These are phyloP conservation scores for Agonopterix heracliana DNA, from an alignment of 2,888 invertebrate species.

Conservation along the genomic window DNA sequence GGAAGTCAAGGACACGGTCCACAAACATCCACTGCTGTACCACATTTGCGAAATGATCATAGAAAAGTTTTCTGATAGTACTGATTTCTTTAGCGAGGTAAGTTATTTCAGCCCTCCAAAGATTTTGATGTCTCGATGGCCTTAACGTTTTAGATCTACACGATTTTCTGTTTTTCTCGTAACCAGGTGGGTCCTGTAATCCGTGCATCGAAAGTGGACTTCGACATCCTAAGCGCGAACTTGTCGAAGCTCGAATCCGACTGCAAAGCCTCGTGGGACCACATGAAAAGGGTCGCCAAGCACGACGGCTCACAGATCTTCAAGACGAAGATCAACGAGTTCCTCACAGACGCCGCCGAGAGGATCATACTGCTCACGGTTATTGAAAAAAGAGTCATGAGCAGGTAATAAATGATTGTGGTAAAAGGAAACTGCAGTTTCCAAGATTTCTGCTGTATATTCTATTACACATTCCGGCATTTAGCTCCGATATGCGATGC, in stretches of 20 bases:
- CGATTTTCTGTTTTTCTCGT: not conserved
- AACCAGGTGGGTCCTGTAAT: constrained; percentile 89
- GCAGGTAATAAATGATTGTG: constrained; percentile 75
- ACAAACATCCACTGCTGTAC: constrained; percentile 98
- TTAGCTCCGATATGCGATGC: not conserved
- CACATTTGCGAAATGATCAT: constrained; percentile 98
- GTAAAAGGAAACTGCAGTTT: not conserved
- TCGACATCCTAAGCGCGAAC: constrained; percentile 91
- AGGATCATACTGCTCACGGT: constrained; percentile 95
- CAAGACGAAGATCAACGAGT: constrained; percentile 96
- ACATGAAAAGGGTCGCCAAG: constrained; percentile 95
- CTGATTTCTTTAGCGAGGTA: constrained; percentile 98
- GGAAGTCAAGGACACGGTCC: constrained; percentile 99
- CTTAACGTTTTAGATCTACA: not conserved
- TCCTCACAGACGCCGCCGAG: constrained; percentile 97
- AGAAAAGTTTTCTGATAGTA: constrained; percentile 95
- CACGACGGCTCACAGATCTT: constrained; percentile 92
- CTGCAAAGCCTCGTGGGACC: constrained; percentile 98
- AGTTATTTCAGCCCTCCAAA: not conserved
- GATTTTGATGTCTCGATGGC: not conserved
- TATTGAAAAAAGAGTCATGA: constrained; percentile 93
- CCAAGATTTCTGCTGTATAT: too few relatives aligned
- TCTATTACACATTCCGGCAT: not conserved
- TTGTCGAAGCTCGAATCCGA: constrained; percentile 93
- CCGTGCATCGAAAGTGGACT: constrained; percentile 95